Percentiles rank a stretch among this genome's conserved stretches.
phyloP scores from a whole-genome alignment of 2,113 vertebrate genomes.

The Siniperca chuatsi region DNA sequence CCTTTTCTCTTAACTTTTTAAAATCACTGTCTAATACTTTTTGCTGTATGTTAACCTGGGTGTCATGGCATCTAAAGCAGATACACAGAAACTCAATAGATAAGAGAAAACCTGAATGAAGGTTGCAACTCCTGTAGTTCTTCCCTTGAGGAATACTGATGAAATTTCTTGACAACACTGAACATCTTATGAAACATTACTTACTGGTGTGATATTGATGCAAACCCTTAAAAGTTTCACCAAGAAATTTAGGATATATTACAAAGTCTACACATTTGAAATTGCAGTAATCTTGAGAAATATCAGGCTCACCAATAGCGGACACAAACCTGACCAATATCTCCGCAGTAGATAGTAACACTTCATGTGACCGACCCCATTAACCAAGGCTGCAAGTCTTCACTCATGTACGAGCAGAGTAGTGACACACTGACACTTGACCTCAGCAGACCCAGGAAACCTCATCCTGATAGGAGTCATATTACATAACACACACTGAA shows the following conservation, averaged over 20 bases:
- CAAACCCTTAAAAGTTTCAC: not conserved
- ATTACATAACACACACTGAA: constrained; percentile 26
- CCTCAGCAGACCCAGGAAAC: constrained; percentile 7
- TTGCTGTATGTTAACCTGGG: not conserved
- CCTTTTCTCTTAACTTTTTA: not conserved
- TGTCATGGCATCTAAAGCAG: not conserved
- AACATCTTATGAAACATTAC: not conserved
- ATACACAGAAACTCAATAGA: not conserved
- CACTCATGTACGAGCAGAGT: not conserved
- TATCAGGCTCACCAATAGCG: not conserved
- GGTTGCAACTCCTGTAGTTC: not conserved
- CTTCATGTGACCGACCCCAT: not conserved
- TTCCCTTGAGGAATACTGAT: not conserved
- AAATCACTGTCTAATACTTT: not conserved
- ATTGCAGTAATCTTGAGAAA: not conserved
- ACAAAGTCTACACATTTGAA: not conserved
- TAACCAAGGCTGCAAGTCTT: not conserved
- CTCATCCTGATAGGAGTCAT: not conserved
- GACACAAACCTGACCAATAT: not conserved
- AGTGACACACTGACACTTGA: constrained; percentile 42
- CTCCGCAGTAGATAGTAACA: not conserved
- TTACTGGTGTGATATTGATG: not conserved
- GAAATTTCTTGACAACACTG: not conserved
- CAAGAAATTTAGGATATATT: not conserved
- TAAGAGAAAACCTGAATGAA: not conserved